phyloP scores from a whole-genome alignment of 2,888 invertebrate species.

The Lasioglossum zephyrum region DNA sequence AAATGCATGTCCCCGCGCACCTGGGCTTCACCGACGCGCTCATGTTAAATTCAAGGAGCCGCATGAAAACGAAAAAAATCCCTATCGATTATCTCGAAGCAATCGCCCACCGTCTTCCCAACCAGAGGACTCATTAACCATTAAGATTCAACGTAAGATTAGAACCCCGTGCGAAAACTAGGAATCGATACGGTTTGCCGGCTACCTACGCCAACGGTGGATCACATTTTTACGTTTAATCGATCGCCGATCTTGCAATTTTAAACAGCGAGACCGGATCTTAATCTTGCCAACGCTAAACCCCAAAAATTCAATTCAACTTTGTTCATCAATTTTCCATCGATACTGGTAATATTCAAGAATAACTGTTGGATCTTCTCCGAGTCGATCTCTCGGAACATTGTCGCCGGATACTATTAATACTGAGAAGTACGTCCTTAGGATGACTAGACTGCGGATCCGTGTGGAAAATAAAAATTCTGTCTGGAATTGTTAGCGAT shows the following conservation, averaged over 20 bases:
- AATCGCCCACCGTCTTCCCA: conserved; percentile 2
- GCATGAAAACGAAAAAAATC: conserved; percentile 2
- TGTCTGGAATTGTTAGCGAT: neutral
- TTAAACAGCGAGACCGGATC: neutral
- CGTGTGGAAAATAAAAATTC: neutral
- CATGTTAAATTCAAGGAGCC: conserved; percentile 17
- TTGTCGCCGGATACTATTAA: neutral
- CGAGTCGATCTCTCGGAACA: neutral
- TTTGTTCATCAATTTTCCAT: neutral
- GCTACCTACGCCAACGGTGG: neutral
- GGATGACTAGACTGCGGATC: too few relatives aligned
- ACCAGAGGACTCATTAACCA: conserved; percentile 18
- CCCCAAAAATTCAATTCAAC: neutral
- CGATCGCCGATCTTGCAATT: neutral
- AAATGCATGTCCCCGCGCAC: conserved; percentile 13
- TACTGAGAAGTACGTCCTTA: too few relatives aligned
- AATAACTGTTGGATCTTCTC: neutral
- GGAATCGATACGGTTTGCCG: conserved; percentile 15
- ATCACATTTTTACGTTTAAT: neutral
- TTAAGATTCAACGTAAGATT: conserved; percentile 19
- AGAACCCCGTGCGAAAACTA: conserved; percentile 15
- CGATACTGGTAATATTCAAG: neutral
- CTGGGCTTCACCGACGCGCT: neutral
- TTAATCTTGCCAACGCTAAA: neutral
- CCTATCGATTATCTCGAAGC: conserved; percentile 20